Evolutionary conservation across 2,888 invertebrate species (phyloP).

Genomic region (Asteroscopus sphinx): DNA sequence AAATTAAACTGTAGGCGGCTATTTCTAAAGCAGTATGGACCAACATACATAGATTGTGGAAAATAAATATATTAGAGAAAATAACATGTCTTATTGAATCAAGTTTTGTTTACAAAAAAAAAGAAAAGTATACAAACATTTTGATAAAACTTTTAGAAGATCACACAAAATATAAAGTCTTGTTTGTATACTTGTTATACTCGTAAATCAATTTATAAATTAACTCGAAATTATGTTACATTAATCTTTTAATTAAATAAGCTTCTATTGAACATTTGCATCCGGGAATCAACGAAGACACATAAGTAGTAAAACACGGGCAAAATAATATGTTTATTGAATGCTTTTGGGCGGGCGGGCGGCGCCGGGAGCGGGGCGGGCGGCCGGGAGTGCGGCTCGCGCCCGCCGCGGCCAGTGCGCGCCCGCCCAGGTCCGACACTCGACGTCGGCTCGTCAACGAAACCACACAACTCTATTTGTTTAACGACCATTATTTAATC

Average conservation of each 20-base stretch:
- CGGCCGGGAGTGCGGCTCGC: slow-evolving; percentile 65
- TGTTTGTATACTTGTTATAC: background rate
- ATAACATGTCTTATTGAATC: too few relatives aligned
- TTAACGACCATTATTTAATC: slow-evolving; percentile 85
- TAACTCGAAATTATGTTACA: slow-evolving; percentile 6
- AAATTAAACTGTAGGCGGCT: too few relatives aligned
- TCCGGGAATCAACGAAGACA: slow-evolving; percentile 60
- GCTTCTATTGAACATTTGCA: slow-evolving; percentile 43
- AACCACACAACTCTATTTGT: slow-evolving; percentile 82
- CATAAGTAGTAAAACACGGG: slow-evolving; percentile 69
- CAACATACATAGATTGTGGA: too few relatives aligned
- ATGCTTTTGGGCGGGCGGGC: slow-evolving; percentile 68
- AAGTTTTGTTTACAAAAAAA: too few relatives aligned
- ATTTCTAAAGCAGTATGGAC: too few relatives aligned
- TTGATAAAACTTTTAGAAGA: too few relatives aligned
- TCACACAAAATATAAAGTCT: slow-evolving; percentile 1
- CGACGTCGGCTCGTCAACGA: slow-evolving; percentile 90
- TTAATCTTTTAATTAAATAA: slow-evolving; percentile 15
- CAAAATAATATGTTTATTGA: slow-evolving; percentile 77
- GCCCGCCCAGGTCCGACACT: slow-evolving; percentile 89
- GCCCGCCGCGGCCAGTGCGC: slow-evolving; percentile 82
- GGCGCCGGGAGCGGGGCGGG: slow-evolving; percentile 66
- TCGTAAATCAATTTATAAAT: slow-evolving; percentile 6
- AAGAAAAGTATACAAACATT: too few relatives aligned
- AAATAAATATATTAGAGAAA: too few relatives aligned